Conservation (phyloP, 2,797 vertebrate genomes). For the Falco concolor region DNA sequence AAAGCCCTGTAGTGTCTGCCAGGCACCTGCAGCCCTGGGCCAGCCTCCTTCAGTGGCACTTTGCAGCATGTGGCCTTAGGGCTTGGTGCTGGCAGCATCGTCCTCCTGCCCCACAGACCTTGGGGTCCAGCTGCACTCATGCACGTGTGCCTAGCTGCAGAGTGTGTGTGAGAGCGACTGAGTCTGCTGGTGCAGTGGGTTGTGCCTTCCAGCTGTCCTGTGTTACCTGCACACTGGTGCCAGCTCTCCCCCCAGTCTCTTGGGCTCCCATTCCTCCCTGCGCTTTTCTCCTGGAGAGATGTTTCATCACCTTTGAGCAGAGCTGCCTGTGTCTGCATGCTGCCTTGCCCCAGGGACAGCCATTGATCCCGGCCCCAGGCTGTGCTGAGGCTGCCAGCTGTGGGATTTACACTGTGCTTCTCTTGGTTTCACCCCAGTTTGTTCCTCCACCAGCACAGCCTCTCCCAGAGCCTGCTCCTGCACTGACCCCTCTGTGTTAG, state of each 20-base stretch:
- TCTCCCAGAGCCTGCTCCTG: background rate
- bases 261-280: background rate
- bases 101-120: background rate
- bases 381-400: background rate
- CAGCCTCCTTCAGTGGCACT: too few species aligned
- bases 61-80: background rate
- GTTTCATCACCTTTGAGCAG: background rate
- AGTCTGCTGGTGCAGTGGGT: background rate
- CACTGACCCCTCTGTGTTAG: rapidly evolving
- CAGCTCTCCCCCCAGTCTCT: background rate
- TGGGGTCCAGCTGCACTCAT: background rate
- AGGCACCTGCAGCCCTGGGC: background rate
- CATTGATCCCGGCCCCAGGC: background rate
- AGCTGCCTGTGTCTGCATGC: rapidly evolving
- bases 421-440: background rate
- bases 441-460: background rate
- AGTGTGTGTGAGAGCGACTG: rapidly evolving
- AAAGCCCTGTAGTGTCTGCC: background rate
- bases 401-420: background rate
- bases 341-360: background rate
- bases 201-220: background rate
- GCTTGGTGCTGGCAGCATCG: too few species aligned
- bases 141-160: background rate
- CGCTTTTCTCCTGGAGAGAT: background rate
- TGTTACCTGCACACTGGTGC: rapidly evolving